A percentile compares a stretch with the other conserved stretches of the same genome.
These are phyloP conservation scores for Uloborus plumipes DNA, from an alignment of 2,888 invertebrate species.

Conservation along the genomic window DNA sequence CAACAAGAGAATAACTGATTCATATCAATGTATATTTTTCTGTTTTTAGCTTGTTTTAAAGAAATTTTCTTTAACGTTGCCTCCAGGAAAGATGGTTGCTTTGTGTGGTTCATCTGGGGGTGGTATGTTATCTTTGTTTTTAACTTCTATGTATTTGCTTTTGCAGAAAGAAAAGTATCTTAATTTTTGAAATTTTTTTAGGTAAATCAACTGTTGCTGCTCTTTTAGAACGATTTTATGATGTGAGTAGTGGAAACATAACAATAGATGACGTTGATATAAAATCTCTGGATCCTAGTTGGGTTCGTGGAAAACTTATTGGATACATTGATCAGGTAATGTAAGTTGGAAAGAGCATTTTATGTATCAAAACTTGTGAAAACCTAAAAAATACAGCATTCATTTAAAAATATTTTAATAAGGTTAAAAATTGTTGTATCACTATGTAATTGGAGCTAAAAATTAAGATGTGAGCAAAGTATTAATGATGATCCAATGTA, in stretches of 20 bases:
- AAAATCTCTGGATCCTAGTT: constrained; percentile 80
- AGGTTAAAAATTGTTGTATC: no score
- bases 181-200: constrained; percentile 64
- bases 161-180: background rate
- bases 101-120: constrained; percentile 94
- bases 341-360: no score
- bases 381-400: no score
- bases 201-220: constrained; percentile 91
- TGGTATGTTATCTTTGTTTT: constrained; percentile 73
- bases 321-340: constrained; percentile 86
- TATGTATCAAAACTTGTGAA: no score
- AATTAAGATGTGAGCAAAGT: no score
- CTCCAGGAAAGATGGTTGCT: constrained; percentile 90
- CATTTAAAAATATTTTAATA: no score
- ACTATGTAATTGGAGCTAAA: no score
- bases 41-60: constrained; percentile 80
- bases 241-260: constrained; percentile 80
- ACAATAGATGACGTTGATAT: constrained; percentile 84
- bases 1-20: no score
- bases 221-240: constrained; percentile 90
- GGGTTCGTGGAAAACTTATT: constrained; percentile 86
- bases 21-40: background rate
- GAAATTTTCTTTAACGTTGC: constrained; percentile 84
- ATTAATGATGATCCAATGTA: no score
- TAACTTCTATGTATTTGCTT: background rate